These are phyloP conservation scores for Diabrotica undecimpunctata DNA, from an alignment of 1,140 invertebrate genomes.

Conservation along the genomic window DNA sequence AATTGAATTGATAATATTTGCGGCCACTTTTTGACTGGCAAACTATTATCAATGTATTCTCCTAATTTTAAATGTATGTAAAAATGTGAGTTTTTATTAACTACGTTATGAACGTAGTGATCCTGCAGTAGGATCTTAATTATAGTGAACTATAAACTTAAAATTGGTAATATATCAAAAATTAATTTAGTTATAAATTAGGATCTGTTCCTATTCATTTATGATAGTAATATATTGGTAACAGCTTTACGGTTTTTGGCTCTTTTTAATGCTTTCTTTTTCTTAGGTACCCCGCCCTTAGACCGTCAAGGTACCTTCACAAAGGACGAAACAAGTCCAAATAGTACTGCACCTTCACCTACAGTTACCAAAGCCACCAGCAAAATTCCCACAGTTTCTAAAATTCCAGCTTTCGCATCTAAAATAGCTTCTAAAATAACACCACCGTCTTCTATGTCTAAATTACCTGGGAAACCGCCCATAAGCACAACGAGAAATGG, in stretches of 20 bases:
- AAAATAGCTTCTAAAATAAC: constrained; percentile 25
- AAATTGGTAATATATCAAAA: no score
- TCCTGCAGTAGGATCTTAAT: no score
- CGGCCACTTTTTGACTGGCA: no score
- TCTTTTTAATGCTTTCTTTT: not conserved
- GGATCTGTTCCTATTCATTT: no score
- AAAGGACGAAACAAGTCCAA: constrained; percentile 61
- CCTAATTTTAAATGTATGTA: no score
- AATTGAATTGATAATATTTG: no score
- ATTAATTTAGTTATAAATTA: no score
- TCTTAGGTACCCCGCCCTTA: constrained; percentile 49
- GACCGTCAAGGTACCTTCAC: constrained; percentile 85
- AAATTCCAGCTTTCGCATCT: constrained; percentile 38
- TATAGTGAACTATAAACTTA: no score
- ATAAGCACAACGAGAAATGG: constrained; percentile 15
- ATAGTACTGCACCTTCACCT: constrained; percentile 1
- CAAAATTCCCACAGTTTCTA: constrained; percentile 43
- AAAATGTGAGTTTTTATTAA: no score
- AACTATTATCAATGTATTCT: no score
- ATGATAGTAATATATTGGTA: not conserved
- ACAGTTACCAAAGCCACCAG: constrained; percentile 25
- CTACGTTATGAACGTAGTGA: no score
- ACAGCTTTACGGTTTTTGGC: not conserved
- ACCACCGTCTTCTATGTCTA: constrained; percentile 8
- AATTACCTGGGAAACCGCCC: constrained; percentile 22